A percentile compares a stretch with the other conserved stretches of the same genome.
Evolutionary conservation across 2,888 invertebrate genomes (phyloP).

Genomic region (Rhyacophila evoluta): DNA sequence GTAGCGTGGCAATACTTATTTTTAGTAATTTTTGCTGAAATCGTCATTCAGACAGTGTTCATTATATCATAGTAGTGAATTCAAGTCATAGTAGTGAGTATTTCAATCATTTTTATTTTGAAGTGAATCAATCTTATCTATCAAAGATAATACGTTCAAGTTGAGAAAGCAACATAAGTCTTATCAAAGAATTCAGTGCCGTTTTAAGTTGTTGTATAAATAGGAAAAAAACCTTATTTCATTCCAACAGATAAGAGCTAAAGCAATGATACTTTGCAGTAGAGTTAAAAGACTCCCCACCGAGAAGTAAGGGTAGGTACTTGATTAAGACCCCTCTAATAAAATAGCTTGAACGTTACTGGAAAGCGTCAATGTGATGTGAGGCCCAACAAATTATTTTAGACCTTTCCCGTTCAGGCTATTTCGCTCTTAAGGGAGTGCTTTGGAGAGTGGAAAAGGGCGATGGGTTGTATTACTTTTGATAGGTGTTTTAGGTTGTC

Average conservation of each 20-base stretch:
- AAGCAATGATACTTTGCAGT: constrained; percentile 5
- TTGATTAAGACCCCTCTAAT: background rate
- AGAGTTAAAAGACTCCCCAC: background rate
- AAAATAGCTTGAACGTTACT: background rate
- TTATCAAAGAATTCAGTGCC: background rate
- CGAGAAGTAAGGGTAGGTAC: background rate
- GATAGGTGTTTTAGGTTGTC: constrained; percentile 4
- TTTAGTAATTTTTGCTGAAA: too few species aligned
- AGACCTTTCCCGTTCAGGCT: constrained; percentile 16
- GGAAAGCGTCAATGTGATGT: constrained; percentile 6
- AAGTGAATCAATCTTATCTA: too few species aligned
- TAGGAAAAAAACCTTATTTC: background rate
- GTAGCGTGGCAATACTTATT: too few species aligned
- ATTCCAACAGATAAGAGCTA: background rate
- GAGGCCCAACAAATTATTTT: constrained; percentile 21
- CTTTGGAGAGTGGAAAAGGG: constrained; percentile 8
- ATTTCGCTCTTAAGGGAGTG: constrained; percentile 8
- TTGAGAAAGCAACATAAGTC: too few species aligned
- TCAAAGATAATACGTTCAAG: too few species aligned
- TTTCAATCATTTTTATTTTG: too few species aligned
- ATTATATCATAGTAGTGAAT: too few species aligned
- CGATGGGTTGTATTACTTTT: constrained; percentile 7
- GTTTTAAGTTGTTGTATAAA: background rate
- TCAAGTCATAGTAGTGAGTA: too few species aligned
- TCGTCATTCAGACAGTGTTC: too few species aligned